Evolutionary conservation across 2,797 vertebrate species (phyloP), one percentile per base, ranked within the genome.

Genomic region (Acrossocheilus fasciatus): DNA sequence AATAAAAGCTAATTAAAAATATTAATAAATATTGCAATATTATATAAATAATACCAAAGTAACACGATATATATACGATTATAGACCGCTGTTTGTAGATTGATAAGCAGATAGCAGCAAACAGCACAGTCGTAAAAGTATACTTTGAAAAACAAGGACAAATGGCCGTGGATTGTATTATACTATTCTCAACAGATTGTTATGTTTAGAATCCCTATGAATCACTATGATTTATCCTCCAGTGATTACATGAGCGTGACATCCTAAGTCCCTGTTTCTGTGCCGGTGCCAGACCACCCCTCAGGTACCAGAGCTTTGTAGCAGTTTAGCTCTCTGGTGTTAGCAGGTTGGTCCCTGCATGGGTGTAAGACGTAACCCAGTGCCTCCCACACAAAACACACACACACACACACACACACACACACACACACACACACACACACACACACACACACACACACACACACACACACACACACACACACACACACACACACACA

Each of bases 261-360:
- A 64, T 84, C 66, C 66, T 83, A 70, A 84, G 50, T 84, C 74
- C n/a, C 45, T 52, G 36, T 66, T 78, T 34, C 81, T 87, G 86
- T 78, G 73, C 30, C 41, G 23, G 45, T 78, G 87, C 84, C 87
- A 88, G 82, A 80, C 54, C 77, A 76, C 77, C 76, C 82, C 54
- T 72, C 85, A 81, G 85, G 88, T 84, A 86, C 20, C 83, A 23
- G 50, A 86, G 80, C 36, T 81, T 52, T 84, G 85, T 84, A 66
- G 72, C 74, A 77, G 59, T 83, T 81, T 77, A 81, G 75, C 75
- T 41, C 75, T 79, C 41, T 79, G 82, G 72, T 70, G 23, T 52
- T 77, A 77, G 59, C 73, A 73, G 62, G 47, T 85, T 81, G 66
- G 30, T 88, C 82, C 39, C 70, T 43, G 79, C 73, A 43, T 80